phyloP scores from a whole-genome alignment of 2,888 invertebrate species.

The Shargacucullia verbasci region DNA sequence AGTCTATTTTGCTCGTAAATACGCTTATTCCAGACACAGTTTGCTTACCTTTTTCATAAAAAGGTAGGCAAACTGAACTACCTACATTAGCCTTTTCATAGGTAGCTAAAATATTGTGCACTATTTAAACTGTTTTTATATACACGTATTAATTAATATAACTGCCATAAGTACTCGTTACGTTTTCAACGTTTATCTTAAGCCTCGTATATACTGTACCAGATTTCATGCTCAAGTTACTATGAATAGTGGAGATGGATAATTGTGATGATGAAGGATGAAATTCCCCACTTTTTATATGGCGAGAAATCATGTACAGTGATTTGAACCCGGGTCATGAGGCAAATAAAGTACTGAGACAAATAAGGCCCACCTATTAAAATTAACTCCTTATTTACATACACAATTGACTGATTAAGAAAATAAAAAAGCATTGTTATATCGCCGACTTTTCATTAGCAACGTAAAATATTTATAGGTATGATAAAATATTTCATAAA shows the following conservation, averaged over 20 bases:
- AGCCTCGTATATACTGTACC: constrained; percentile 45
- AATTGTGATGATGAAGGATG: constrained; percentile 38
- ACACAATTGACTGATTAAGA: too few species aligned
- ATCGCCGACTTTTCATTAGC: too few species aligned
- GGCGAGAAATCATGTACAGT: constrained; percentile 34
- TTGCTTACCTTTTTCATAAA: too few species aligned
- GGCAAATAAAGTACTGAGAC: constrained; percentile 31
- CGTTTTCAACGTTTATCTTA: constrained; percentile 34
- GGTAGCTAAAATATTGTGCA: constrained; percentile 35
- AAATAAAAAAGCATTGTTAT: too few species aligned
- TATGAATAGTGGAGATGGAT: not conserved
- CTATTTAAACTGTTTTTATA: constrained; percentile 15
- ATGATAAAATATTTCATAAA: too few species aligned
- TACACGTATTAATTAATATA: constrained; percentile 41
- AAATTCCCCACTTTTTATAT: not conserved
- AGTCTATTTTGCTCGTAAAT: too few species aligned
- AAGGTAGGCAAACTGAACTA: too few species aligned
- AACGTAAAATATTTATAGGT: too few species aligned
- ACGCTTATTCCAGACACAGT: too few species aligned
- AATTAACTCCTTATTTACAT: too few species aligned
- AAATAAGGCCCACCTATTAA: constrained; percentile 35
- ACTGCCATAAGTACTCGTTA: constrained; percentile 51
- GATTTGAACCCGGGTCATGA: constrained; percentile 7
- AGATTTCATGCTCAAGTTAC: constrained; percentile 10
- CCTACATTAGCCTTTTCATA: too few species aligned